phyloP scores from a whole-genome alignment of 1,140 invertebrate genomes.

The Aricia agestis region DNA sequence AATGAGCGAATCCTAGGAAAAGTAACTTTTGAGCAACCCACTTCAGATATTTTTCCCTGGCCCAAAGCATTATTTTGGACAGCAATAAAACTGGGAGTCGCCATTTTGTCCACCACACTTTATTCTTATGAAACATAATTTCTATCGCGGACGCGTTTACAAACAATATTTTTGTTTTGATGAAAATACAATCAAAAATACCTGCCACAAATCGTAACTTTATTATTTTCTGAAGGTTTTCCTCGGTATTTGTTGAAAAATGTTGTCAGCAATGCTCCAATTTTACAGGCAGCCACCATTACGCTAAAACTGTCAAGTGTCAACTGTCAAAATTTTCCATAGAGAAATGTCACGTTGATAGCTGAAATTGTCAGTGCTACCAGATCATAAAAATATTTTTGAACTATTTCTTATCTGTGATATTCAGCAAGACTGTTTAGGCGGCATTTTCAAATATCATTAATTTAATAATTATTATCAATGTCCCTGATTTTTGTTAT shows the following conservation, averaged over 20 bases:
- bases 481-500: too few relatives aligned
- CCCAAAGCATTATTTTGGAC: background rate
- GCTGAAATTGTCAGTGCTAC: conserved; percentile 1
- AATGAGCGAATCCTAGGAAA: too few relatives aligned
- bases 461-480: too few relatives aligned
- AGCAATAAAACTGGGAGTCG: background rate
- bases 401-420: background rate
- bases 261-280: conserved; percentile 69
- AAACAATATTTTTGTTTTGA: background rate
- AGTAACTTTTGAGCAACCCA: too few relatives aligned
- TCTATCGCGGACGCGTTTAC: too few relatives aligned
- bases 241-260: conserved; percentile 45
- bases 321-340: conserved; percentile 8
- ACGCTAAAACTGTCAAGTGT: conserved; percentile 34
- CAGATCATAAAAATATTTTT: background rate
- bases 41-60: background rate
- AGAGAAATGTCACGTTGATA: background rate
- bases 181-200: conserved; percentile 27
- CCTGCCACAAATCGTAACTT: conserved; percentile 41
- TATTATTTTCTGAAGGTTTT: conserved; percentile 66
- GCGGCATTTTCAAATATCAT: background rate
- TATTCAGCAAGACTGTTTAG: background rate
- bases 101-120: conserved; percentile 11
- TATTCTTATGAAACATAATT: background rate
- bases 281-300: conserved; percentile 66